Percentiles rank a stretch among this genome's conserved stretches.
Evolutionary conservation across 1,140 invertebrate species (phyloP).

Genomic region (Microplitis demolitor): DNA sequence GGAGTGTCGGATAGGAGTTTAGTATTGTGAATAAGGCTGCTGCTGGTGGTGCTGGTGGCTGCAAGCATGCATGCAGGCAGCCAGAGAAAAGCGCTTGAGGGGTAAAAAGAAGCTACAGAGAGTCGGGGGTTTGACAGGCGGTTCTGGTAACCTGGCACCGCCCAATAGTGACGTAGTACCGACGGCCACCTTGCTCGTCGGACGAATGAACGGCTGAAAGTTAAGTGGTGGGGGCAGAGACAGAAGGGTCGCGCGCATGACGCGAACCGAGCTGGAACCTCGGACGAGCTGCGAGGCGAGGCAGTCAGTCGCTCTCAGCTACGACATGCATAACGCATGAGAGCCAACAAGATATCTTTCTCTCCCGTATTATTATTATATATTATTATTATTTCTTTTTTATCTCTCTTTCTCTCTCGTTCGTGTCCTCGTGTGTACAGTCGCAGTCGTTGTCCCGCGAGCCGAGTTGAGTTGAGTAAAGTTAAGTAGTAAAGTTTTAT

Average conservation of each 20-base stretch:
- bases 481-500: background rate
- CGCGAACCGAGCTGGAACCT: constrained; percentile 40
- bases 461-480: constrained; percentile 6
- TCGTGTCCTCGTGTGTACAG: background rate
- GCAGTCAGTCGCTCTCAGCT: constrained; percentile 63
- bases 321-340: constrained; percentile 68
- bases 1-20: too few species aligned
- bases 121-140: constrained; percentile 32
- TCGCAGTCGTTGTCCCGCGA: background rate
- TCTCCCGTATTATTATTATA: constrained; percentile 23
- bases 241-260: constrained; percentile 52
- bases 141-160: constrained; percentile 38
- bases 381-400: constrained; percentile 26
- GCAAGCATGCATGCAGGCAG: constrained; percentile 6
- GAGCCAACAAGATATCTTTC: constrained; percentile 53
- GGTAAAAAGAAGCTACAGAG: constrained; percentile 14
- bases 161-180: constrained; percentile 55
- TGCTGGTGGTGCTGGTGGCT: background rate
- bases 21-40: background rate
- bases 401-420: constrained; percentile 26
- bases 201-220: constrained; percentile 41
- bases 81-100: constrained; percentile 22
- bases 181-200: constrained; percentile 57
- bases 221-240: constrained; percentile 39
- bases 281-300: constrained; percentile 58